A percentile compares a stretch with the other conserved stretches of the same genome.
Conservation (phyloP, 2,888 invertebrate species). For the Epiblema foenella region DNA sequence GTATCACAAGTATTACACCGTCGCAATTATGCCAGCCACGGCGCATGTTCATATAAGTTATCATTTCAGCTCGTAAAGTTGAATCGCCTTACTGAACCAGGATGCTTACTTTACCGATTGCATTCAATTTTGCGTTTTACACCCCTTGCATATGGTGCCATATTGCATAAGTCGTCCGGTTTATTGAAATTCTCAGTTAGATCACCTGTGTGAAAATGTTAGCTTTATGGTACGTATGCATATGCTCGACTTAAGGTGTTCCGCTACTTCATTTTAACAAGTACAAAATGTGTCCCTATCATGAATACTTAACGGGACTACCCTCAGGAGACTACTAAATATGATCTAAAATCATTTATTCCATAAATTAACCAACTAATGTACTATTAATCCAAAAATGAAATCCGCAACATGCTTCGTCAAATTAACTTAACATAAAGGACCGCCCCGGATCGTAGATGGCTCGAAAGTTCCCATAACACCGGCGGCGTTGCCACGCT, state of each 20-base stretch:
- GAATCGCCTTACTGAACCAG: slow-evolving; percentile 10
- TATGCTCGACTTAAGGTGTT: not conserved
- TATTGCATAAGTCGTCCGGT: not conserved
- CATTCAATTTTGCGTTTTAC: slow-evolving; percentile 18
- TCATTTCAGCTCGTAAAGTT: slow-evolving; percentile 22
- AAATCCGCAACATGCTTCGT: too few relatives aligned
- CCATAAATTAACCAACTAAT: too few relatives aligned
- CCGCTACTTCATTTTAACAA: not conserved
- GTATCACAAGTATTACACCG: too few relatives aligned
- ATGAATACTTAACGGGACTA: too few relatives aligned
- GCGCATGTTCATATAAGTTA: slow-evolving; percentile 1
- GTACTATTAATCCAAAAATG: too few relatives aligned
- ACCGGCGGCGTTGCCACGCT: too few relatives aligned
- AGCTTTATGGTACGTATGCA: slow-evolving; percentile 5
- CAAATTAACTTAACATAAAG: too few relatives aligned
- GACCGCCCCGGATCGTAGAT: too few relatives aligned
- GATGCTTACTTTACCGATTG: slow-evolving; percentile 4
- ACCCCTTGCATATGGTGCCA: not conserved
- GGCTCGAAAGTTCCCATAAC: too few relatives aligned
- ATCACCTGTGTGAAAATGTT: slow-evolving; percentile 21
- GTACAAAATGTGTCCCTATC: not conserved
- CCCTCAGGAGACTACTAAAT: too few relatives aligned
- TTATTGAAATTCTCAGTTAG: slow-evolving; percentile 19
- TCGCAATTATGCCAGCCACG: not conserved
- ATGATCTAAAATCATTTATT: too few relatives aligned